Evolutionary conservation across 2,888 invertebrate genomes (phyloP).

Genomic region (Rotaria macrura): DNA sequence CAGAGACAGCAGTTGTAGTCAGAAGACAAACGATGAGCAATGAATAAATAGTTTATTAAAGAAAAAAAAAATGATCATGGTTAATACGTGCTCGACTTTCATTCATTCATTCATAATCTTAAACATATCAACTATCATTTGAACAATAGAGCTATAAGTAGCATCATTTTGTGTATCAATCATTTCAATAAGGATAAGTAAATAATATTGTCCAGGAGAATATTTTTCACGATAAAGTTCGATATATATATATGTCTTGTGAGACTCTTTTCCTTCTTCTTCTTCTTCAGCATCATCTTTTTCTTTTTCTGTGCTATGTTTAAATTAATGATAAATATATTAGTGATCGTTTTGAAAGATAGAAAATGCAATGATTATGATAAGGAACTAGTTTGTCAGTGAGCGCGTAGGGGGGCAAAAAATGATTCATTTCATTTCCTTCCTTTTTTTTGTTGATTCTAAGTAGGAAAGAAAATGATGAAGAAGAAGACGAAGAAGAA

Average conservation of each 20-base stretch:
- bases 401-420: not conserved
- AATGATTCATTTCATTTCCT: conserved; percentile 12
- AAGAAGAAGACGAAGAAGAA: not conserved
- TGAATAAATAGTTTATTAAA: not conserved
- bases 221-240: not conserved
- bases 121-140: not conserved
- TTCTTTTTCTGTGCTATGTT: not conserved
- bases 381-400: not conserved
- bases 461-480: not conserved
- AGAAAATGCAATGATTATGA: not conserved
- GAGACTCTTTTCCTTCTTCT: not conserved
- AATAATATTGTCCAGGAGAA: not conserved
- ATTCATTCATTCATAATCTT: not conserved
- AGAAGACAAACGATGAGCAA: not conserved
- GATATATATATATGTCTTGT: not conserved
- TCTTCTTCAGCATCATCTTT: too few species aligned
- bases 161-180: not conserved
- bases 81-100: not conserved
- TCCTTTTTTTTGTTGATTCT: not conserved
- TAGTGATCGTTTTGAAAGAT: not conserved
- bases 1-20: not conserved
- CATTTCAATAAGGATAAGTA: not conserved
- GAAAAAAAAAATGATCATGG: not conserved
- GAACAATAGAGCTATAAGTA: not conserved
- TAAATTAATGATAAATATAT: not conserved